phyloP scores from a whole-genome alignment of 2,113 vertebrate species.

The Salvelinus alpinus region DNA sequence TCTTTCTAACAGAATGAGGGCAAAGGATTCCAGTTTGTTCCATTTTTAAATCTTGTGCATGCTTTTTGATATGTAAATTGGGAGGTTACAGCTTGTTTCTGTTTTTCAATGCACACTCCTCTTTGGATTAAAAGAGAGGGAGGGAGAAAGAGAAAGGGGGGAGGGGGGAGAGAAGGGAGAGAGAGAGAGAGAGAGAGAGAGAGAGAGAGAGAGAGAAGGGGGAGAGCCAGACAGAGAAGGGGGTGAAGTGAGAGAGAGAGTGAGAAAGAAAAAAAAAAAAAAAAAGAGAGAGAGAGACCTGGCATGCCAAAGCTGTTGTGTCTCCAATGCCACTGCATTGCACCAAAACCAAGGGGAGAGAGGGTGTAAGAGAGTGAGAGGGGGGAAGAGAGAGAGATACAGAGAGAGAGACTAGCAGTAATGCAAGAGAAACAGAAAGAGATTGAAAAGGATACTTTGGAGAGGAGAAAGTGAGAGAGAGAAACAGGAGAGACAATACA shows the following conservation, averaged over 20 bases:
- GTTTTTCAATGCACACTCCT: slow-evolving; percentile 37
- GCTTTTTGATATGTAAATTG: slow-evolving; percentile 58
- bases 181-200: slow-evolving; percentile 46
- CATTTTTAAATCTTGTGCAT: slow-evolving; percentile 49
- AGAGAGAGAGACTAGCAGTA: slow-evolving; percentile 43
- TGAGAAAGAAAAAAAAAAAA: background rate
- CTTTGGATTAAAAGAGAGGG: slow-evolving; percentile 29
- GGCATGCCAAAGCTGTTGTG: slow-evolving; percentile 70
- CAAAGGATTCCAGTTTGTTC: slow-evolving; percentile 45
- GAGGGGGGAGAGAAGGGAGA: slow-evolving; percentile 33
- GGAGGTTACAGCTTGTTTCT: slow-evolving; percentile 47
- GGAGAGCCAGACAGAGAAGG: slow-evolving; percentile 30
- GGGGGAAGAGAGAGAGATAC: slow-evolving; percentile 20
- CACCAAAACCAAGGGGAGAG: slow-evolving; percentile 76
- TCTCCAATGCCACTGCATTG: slow-evolving; percentile 76
- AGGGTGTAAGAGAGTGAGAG: slow-evolving; percentile 60
- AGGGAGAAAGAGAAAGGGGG: slow-evolving; percentile 31
- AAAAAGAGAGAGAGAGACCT: slow-evolving; percentile 53
- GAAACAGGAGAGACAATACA: slow-evolving; percentile 38
- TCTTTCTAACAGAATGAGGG: slow-evolving; percentile 42
- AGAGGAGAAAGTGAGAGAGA: slow-evolving; percentile 22
- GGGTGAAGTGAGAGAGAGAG: background rate
- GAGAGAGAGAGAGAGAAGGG: slow-evolving; percentile 20
- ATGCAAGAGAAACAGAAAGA: slow-evolving; percentile 42
- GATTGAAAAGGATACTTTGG: background rate